phyloP scores from a whole-genome alignment of 2,888 invertebrate genomes.

The Drosophila falleni region DNA sequence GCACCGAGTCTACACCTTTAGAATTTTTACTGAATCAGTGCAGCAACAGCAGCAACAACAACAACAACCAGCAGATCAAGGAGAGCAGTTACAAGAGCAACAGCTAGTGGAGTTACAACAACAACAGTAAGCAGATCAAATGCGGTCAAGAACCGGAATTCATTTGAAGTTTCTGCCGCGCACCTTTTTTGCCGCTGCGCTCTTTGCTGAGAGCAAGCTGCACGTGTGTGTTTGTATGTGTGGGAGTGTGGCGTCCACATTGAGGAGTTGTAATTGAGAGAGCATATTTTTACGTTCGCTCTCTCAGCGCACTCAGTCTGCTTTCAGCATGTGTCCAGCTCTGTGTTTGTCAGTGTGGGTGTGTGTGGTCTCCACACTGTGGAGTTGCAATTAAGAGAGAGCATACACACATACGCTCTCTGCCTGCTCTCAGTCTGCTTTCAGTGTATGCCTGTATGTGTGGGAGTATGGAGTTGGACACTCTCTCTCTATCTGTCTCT shows the following conservation, averaged over 20 bases:
- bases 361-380: background rate
- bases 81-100: conserved; percentile 32
- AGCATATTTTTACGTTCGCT: no score
- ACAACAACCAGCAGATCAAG: conserved; percentile 4
- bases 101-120: conserved; percentile 16
- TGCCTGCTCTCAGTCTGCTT: background rate
- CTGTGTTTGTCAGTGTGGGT: background rate
- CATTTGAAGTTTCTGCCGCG: conserved; percentile 68
- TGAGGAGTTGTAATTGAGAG: conserved; percentile 13
- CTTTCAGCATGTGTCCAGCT: no score
- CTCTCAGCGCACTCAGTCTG: background rate
- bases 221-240: conserved; percentile 13
- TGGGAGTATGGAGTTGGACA: conserved; percentile 21
- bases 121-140: conserved; percentile 24
- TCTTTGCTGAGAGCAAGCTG: conserved; percentile 11
- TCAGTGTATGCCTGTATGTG: conserved; percentile 14
- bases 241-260: conserved; percentile 15
- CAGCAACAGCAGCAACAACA: conserved; percentile 42
- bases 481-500: background rate
- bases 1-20: conserved; percentile 49
- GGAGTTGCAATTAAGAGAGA: conserved; percentile 3
- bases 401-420: background rate
- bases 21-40: conserved; percentile 74
- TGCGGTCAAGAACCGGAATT: conserved; percentile 71
- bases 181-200: conserved; percentile 53